Evolutionary conservation across 2,797 vertebrate species (phyloP), one percentile per base, ranked within the genome.

Genomic region (Cryptoblepharus egeriae): DNA sequence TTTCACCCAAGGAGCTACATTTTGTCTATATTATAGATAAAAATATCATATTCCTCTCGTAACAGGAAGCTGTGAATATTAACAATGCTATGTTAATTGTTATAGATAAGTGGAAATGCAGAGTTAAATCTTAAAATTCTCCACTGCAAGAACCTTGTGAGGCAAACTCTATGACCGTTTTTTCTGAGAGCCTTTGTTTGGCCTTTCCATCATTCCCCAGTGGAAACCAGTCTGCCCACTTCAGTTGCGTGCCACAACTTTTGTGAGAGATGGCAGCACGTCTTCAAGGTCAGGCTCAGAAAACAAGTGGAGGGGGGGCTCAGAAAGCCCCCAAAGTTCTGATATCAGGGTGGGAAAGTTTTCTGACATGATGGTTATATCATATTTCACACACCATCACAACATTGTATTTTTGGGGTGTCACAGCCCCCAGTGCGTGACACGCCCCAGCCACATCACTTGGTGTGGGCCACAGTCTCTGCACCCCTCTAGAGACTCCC

Each of bases 1-100:
- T 87, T 88, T 93, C 91, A 88, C 87, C 90, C 85, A 79, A 35
- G 71, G 85, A 80, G 73, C 85, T 87, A 20, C 77, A 10, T 92
- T 93, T 88, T 92, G 85, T 79, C 91, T 88, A 57, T 91, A 82
- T 91, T 93, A 88, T 89, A 92, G 94, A 94, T 94, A 85, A 92
- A 94, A 93, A 88, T 90, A 93, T 95, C 89, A 89, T 88, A 87
- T 92, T 95, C 92, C 93, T 88, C 93, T 92, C 87, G 88, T 89
- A 90, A 91, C 85, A 85, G 85, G 90, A 89, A 95, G 92, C 94
- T 93, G 90, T 92, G 93, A 89, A 93, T 92, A 93, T 94, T 94
- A 87, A 92, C 85, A 88, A 80, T 89, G 1, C 0, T 0, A 0
- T 1, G 0, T 81, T 89, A 89, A 92, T 91, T 85, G 89, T 91